phyloP scores from a whole-genome alignment of 2,797 vertebrate genomes.

The Neoniphon sammara region DNA sequence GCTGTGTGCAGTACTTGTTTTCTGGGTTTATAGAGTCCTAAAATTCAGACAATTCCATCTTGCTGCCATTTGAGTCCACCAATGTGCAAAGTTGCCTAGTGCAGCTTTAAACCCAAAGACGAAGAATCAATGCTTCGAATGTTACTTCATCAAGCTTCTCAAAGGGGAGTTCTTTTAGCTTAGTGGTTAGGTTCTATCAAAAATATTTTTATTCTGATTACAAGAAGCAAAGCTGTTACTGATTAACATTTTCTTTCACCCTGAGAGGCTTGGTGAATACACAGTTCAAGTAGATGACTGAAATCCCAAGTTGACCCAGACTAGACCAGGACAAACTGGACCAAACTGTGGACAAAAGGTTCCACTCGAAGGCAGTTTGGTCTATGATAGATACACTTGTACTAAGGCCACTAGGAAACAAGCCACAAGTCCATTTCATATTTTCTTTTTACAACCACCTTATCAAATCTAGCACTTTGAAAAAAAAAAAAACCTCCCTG shows the following conservation, averaged over 20 bases:
- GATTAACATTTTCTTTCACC: conserved; percentile 24
- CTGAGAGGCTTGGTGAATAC: conserved; percentile 1
- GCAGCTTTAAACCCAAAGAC: conserved; percentile 36
- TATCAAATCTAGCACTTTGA: conserved; percentile 67
- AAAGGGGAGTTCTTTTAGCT: conserved; percentile 1
- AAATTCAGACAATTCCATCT: not conserved
- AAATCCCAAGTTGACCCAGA: conserved; percentile 15
- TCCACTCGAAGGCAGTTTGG: conserved; percentile 57
- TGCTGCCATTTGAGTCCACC: not conserved
- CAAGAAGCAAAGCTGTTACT: not conserved
- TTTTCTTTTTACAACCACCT: conserved; percentile 24
- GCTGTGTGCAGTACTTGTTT: no score
- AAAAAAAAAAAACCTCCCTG: conserved; percentile 32
- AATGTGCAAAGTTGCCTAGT: conserved; percentile 21
- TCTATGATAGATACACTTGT: conserved; percentile 35
- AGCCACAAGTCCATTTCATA: conserved; percentile 61
- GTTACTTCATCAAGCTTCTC: not conserved
- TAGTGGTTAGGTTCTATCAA: no score
- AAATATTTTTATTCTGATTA: conserved; percentile 28
- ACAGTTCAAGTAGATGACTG: conserved; percentile 1
- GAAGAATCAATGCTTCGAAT: not conserved
- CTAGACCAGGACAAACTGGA: conserved; percentile 32
- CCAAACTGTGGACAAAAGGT: conserved; percentile 18
- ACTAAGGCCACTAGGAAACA: conserved; percentile 47
- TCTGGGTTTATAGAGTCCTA: no score